These are phyloP conservation scores for Hymenopus coronatus DNA, from an alignment of 2,888 invertebrate genomes.

Conservation along the genomic window DNA sequence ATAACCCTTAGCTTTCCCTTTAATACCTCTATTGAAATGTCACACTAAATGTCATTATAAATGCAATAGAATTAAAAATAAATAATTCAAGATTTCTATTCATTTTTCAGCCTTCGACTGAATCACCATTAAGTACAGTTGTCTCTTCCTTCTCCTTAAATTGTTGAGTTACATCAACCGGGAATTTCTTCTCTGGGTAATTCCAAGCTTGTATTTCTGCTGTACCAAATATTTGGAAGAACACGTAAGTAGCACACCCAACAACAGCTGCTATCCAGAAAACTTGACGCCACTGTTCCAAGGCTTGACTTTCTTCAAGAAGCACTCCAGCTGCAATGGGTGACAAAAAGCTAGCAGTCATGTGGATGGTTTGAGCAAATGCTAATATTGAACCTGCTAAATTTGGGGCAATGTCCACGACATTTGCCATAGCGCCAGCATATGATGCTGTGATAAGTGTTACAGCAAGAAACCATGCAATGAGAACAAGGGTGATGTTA, in stretches of 20 bases:
- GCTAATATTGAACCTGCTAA: constrained; percentile 69
- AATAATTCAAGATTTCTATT: too few species aligned
- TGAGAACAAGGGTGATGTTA: too few species aligned
- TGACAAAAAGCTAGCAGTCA: constrained; percentile 69
- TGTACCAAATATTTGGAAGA: constrained; percentile 66
- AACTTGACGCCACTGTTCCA: constrained; percentile 62
- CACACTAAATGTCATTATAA: too few species aligned
- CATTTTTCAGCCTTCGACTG: too few species aligned
- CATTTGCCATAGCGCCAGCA: too few species aligned
- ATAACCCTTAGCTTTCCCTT: background rate
- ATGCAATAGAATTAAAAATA: too few species aligned
- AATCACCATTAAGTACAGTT: background rate
- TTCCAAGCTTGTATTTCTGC: constrained; percentile 51
- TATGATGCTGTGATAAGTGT: too few species aligned
- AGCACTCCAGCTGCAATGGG: constrained; percentile 63
- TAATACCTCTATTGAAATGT: too few species aligned
- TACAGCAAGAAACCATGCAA: too few species aligned
- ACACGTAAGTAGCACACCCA: constrained; percentile 59
- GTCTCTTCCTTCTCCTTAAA: constrained; percentile 1
- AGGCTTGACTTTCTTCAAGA: constrained; percentile 53
- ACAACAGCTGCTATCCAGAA: constrained; percentile 61
- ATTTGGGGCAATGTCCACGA: too few species aligned
- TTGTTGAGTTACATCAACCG: constrained; percentile 13
- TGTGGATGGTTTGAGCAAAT: constrained; percentile 74
- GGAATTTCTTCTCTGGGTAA: constrained; percentile 38